Percentiles rank a stretch among this genome's conserved stretches.
Conservation (phyloP, 2,797 vertebrate genomes). For the Hoplostethus atlanticus region DNA sequence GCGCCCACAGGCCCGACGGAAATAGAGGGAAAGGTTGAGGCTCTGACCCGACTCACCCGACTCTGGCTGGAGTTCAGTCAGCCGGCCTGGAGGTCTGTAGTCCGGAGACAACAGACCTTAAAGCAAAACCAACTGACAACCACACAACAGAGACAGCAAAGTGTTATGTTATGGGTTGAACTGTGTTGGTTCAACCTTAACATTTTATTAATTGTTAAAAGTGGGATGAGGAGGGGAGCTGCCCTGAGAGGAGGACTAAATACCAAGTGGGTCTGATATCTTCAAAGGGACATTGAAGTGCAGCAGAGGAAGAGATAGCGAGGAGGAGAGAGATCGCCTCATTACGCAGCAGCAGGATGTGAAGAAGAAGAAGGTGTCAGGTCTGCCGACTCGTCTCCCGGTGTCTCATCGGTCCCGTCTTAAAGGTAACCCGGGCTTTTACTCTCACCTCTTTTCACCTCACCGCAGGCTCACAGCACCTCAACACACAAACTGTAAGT, state of each 20-base stretch:
- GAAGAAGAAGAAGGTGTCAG: constrained; percentile 46
- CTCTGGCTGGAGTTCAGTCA: not conserved
- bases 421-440: constrained; percentile 48
- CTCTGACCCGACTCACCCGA: not conserved
- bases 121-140: no score
- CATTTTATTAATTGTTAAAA: no score
- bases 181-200: no score
- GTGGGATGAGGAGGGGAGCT: no score
- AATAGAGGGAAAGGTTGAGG: not conserved
- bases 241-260: constrained; percentile 48
- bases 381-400: not conserved
- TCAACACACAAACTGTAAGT: constrained; percentile 41
- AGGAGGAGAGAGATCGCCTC: constrained; percentile 50
- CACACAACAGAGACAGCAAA: no score
- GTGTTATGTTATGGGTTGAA: no score
- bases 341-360: constrained; percentile 56
- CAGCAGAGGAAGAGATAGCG: constrained; percentile 28
- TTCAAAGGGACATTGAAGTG: constrained; percentile 50
- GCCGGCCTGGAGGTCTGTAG: no score
- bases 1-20: not conserved
- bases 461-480: constrained; percentile 9
- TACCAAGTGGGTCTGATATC: constrained; percentile 62
- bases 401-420: constrained; percentile 55
- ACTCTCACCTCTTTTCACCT: constrained; percentile 56
- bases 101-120: no score